These are phyloP conservation scores for Drosophila merina DNA, from an alignment of 2,888 invertebrate genomes.

Conservation along the genomic window DNA sequence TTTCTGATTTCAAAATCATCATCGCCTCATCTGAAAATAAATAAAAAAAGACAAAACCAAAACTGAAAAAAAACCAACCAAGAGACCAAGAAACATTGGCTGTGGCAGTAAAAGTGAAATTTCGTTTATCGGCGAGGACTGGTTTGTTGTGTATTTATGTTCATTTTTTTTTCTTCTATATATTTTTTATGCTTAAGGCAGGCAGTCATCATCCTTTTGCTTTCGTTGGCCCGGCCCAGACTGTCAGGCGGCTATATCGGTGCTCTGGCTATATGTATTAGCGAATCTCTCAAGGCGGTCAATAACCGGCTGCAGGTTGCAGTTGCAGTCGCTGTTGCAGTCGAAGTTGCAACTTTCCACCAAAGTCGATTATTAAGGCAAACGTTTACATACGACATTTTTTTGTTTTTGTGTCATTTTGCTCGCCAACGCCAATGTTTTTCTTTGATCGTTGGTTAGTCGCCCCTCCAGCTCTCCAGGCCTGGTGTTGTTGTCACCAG, in stretches of 20 bases:
- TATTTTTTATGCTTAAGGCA: not conserved
- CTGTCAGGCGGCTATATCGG: conserved; percentile 18
- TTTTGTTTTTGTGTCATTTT: conserved; percentile 41
- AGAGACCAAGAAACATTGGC: conserved; percentile 5
- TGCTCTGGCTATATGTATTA: conserved; percentile 38
- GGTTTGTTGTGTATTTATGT: conserved; percentile 35
- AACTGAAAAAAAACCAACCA: conserved; percentile 4
- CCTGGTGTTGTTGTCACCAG: conserved; percentile 19
- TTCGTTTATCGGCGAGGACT: conserved; percentile 30
- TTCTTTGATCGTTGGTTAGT: conserved; percentile 7
- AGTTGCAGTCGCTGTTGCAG: conserved; percentile 3
- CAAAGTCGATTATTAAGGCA: conserved; percentile 75
- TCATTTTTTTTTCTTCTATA: not conserved
- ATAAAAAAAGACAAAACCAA: not conserved
- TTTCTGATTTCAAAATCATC: conserved; percentile 25
- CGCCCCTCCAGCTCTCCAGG: not conserved
- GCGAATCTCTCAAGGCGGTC: conserved; percentile 57
- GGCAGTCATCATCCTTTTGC: conserved; percentile 65
- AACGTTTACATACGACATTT: conserved; percentile 69
- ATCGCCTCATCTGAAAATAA: conserved; percentile 13
- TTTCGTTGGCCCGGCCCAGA: conserved; percentile 59
- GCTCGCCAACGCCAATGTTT: conserved; percentile 1
- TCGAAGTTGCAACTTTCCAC: conserved; percentile 67
- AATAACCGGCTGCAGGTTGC: conserved; percentile 61
- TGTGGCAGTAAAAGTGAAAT: conserved; percentile 66